Conservation (phyloP, 2,113 vertebrate genomes). For the Osmerus mordax region DNA sequence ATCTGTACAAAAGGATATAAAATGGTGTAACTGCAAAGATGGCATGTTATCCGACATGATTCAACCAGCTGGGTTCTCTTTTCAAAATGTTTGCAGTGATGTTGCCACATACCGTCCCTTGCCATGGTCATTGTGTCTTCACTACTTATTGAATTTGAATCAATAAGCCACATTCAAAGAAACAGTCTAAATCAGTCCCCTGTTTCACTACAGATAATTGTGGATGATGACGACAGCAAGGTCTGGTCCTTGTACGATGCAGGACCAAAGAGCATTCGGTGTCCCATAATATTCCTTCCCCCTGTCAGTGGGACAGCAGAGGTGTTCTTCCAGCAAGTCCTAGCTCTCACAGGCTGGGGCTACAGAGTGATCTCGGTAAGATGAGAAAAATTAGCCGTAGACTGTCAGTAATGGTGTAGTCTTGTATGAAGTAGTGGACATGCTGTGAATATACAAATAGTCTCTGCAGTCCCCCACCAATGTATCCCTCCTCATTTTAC, state of each 20-base stretch:
- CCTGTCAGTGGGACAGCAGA: slow-evolving; percentile 96
- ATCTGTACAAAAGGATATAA: background rate
- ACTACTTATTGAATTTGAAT: too few species aligned
- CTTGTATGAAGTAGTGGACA: too few species aligned
- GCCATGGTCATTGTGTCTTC: too few species aligned
- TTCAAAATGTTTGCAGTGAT: too few species aligned
- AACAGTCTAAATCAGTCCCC: background rate
- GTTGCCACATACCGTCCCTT: too few species aligned
- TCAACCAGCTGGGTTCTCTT: too few species aligned
- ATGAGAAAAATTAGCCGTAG: slow-evolving; percentile 16
- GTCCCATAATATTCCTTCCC: slow-evolving; percentile 94
- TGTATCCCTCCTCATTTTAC: too few species aligned
- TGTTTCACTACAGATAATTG: slow-evolving; percentile 82
- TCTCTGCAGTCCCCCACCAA: too few species aligned
- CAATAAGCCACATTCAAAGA: background rate
- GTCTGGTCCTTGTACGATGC: slow-evolving; percentile 97
- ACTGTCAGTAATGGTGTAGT: too few species aligned
- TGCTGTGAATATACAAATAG: too few species aligned
- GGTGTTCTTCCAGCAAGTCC: slow-evolving; percentile 94
- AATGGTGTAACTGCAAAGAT: too few species aligned
- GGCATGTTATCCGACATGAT: too few species aligned
- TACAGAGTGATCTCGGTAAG: slow-evolving; percentile 97
- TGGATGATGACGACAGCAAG: slow-evolving; percentile 98
- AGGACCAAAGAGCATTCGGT: slow-evolving; percentile 89
- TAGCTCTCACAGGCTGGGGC: slow-evolving; percentile 93